Evolutionary conservation across 1,140 invertebrate genomes (phyloP), one percentile per base, ranked within the genome.

Genomic region (Bradynema listronoti): DNA sequence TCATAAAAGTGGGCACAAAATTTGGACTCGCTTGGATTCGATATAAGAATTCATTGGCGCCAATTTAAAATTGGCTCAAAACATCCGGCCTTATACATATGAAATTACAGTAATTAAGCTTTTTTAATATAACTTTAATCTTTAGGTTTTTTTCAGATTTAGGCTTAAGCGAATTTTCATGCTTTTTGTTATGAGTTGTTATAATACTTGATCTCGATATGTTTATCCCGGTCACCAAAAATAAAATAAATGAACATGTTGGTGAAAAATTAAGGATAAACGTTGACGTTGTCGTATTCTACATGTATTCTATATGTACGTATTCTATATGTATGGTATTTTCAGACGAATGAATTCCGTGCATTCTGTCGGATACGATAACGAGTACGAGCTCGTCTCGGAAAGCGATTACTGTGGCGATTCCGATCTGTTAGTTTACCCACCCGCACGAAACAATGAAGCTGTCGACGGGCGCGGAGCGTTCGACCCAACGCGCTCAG

Each of bases 281-380:
- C 11, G 19, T 11, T 11, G 11, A 39, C 11, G 11, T 11, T 39
- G 19, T 39, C 19, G 11, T 19, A 39, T 39, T 11, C 11, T 11
- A 39, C 36, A 39, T 19, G 36, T 19, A 39, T 39, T 39, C 19
- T 19, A 39, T 11, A 39, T 39, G 19, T 39, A 39, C 36, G n/a
- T n/a, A n/a, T n/a, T n/a, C n/a, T n/a, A n/a, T n/a, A n/a, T n/a
- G n/a, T n/a, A n/a, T n/a, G n/a, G n/a, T n/a, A n/a, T n/a, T 16
- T 30, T 49, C 29, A n/a, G 46, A 24, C 52, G 52, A n/a, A n/a
- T n/a, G 52, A 55, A 55, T 27, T 66, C 63, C 1, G 63, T 63
- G 0, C 65, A 66, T 36, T 66, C 63, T n/a, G 68, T 66, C 29
- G 63, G 63, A 11, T 66, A 66, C 32, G 63, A 66, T n/a, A 68